phyloP scores from a whole-genome alignment of 2,113 vertebrate species.

The Bolborhynchus lineola region DNA sequence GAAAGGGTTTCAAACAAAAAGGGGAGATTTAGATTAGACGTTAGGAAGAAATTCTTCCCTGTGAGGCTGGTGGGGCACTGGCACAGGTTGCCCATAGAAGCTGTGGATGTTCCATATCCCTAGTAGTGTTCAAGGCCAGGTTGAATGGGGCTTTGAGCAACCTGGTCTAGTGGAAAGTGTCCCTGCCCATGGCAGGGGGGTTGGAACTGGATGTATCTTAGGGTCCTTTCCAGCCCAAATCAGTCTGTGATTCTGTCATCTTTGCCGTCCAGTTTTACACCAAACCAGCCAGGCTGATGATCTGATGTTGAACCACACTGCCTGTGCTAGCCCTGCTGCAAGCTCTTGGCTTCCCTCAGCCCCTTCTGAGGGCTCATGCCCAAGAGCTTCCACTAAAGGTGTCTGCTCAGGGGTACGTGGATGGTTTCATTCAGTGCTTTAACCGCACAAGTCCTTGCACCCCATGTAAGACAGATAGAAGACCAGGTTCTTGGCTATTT shows the following conservation, averaged over 20 bases:
- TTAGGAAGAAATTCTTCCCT: not conserved
- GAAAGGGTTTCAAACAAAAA: not conserved
- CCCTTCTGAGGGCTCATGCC: not conserved
- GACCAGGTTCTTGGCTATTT: not conserved
- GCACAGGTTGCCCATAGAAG: not conserved
- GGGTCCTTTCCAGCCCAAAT: not conserved
- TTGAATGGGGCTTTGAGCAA: not conserved
- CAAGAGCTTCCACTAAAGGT: not conserved
- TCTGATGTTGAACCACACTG: rapidly evolving
- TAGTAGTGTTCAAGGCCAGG: not conserved
- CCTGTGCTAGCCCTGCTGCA: not conserved
- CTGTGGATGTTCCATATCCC: not conserved
- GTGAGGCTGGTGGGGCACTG: not conserved
- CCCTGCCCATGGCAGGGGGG: not conserved
- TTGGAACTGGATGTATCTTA: not conserved
- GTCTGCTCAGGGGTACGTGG: not conserved
- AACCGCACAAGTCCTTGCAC: not conserved
- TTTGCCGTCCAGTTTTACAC: not conserved
- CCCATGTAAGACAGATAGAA: not conserved
- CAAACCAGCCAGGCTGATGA: rapidly evolving
- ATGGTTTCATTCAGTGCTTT: not conserved
- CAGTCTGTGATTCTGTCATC: not conserved
- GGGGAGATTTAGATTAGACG: not conserved
- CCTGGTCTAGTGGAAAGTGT: not conserved
- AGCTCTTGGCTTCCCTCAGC: not conserved